Evolutionary conservation across 1,140 invertebrate species (phyloP).

Genomic region (Riptortus pedestris): DNA sequence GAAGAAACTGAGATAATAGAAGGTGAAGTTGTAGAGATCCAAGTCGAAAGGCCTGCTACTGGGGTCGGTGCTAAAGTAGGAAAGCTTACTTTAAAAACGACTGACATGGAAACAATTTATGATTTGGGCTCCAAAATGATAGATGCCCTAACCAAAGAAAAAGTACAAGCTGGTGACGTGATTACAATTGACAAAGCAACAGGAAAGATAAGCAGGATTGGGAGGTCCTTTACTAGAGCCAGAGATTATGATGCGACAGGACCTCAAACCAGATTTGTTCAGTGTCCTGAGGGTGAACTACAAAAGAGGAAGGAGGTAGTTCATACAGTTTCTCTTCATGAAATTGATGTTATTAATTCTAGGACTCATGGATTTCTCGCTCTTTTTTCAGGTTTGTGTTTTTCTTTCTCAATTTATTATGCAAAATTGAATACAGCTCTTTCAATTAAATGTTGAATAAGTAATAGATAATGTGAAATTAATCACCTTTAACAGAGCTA

Average conservation of each 20-base stretch:
- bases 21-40: constrained; percentile 96
- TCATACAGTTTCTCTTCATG: constrained; percentile 96
- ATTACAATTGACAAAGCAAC: constrained; percentile 97
- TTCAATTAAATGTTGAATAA: neutral
- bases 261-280: constrained; percentile 77
- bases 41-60: constrained; percentile 87
- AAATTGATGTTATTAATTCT: constrained; percentile 97
- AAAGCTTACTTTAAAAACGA: constrained; percentile 94
- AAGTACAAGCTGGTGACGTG: constrained; percentile 91
- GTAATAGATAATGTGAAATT: constrained; percentile 45
- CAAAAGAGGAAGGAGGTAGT: constrained; percentile 97
- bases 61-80: constrained; percentile 79
- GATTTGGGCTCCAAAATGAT: constrained; percentile 99
- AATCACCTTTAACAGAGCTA: neutral
- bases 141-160: constrained; percentile 92
- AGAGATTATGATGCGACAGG: constrained; percentile 97
- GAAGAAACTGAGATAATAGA: constrained; percentile 98
- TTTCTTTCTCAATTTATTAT: too few species aligned
- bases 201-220: constrained; percentile 90
- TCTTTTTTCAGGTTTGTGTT: constrained; percentile 72
- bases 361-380: constrained; percentile 94
- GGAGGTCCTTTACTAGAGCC: constrained; percentile 88
- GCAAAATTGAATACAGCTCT: neutral
- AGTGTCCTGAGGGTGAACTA: constrained; percentile 95
- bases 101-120: constrained; percentile 99